These are phyloP conservation scores for Sula dactylatra DNA, from an alignment of 2,113 vertebrate species.

Conservation along the genomic window DNA sequence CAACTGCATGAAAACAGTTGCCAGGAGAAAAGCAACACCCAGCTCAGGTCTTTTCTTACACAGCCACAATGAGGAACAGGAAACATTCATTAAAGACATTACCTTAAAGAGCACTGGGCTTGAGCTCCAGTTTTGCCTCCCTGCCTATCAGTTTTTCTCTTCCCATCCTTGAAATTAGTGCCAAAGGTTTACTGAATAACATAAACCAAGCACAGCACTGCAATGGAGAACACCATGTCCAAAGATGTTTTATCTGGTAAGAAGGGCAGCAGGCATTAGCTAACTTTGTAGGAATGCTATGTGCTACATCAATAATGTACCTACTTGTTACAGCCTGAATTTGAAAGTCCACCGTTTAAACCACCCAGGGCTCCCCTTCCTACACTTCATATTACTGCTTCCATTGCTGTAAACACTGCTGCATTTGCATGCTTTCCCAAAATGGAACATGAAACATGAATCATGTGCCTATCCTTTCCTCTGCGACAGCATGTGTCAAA, in stretches of 20 bases:
- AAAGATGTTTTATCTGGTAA: not conserved
- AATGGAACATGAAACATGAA: not conserved
- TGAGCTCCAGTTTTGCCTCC: not conserved
- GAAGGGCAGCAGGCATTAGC: not conserved
- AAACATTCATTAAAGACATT: not conserved
- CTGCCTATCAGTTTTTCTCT: not conserved
- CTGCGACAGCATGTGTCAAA: not conserved
- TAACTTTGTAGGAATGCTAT: not conserved
- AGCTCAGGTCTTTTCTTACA: not conserved
- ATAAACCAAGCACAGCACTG: not conserved
- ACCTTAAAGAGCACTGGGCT: not conserved
- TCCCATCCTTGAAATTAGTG: not conserved
- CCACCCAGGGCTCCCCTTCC: not conserved
- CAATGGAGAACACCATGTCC: not conserved
- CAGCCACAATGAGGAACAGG: not conserved
- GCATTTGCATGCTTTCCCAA: not conserved
- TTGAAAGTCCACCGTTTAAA: not conserved
- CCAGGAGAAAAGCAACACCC: not conserved
- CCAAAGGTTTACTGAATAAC: not conserved
- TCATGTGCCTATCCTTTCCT: not conserved
- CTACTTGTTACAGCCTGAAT: not conserved
- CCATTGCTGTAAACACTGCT: not conserved
- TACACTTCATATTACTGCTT: not conserved
- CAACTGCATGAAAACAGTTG: not conserved
- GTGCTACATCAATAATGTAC: not conserved